phyloP scores from a whole-genome alignment of 1,140 invertebrate genomes.

The Dysdera silvatica region DNA sequence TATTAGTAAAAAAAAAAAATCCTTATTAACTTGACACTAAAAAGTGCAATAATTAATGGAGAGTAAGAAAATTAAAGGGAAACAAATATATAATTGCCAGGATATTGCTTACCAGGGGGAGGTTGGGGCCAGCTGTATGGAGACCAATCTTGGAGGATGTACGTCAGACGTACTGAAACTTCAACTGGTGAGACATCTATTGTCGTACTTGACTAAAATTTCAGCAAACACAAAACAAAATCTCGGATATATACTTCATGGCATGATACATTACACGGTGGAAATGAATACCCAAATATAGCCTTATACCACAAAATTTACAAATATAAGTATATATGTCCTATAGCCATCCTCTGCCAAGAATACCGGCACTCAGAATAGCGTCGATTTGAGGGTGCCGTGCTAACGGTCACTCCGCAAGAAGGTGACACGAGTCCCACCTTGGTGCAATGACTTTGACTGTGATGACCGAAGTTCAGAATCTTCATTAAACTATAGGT shows the following conservation, averaged over 20 bases:
- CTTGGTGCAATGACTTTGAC: too few relatives aligned
- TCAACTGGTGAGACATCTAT: constrained; percentile 50
- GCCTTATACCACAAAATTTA: too few relatives aligned
- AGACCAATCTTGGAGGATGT: constrained; percentile 63
- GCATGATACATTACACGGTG: neutral
- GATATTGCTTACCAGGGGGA: constrained; percentile 14
- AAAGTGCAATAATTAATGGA: neutral
- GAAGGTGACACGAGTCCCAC: too few relatives aligned
- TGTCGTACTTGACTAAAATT: neutral
- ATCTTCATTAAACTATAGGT: too few relatives aligned
- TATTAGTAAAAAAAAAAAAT: constrained; percentile 17
- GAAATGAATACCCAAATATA: too few relatives aligned
- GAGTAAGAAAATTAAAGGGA: neutral
- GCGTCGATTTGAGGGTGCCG: too few relatives aligned
- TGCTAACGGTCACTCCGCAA: too few relatives aligned
- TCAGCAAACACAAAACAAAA: neutral
- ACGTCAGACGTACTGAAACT: constrained; percentile 74
- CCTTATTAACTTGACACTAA: neutral
- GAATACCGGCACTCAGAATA: too few relatives aligned
- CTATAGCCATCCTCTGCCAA: too few relatives aligned
- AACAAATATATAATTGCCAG: neutral
- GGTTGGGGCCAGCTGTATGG: constrained; percentile 22
- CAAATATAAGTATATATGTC: too few relatives aligned
- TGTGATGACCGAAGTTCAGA: too few relatives aligned
- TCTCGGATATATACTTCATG: neutral